phyloP scores from a whole-genome alignment of 1,140 invertebrate species.

The Hormaphis cornu region DNA sequence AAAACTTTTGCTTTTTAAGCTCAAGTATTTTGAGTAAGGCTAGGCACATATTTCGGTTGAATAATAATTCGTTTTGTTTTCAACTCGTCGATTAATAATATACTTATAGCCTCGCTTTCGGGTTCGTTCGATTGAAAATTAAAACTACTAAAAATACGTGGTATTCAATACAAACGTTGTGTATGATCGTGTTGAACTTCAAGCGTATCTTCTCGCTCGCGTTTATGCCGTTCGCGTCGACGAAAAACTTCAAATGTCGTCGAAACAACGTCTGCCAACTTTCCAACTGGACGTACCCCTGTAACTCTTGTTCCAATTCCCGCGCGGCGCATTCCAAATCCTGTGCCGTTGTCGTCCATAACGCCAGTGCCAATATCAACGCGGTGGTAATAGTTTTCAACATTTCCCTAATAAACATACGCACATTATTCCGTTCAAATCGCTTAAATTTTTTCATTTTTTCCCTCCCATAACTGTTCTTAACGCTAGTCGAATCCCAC shows the following conservation, averaged over 20 bases:
- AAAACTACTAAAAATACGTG: neutral
- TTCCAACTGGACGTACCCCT: neutral
- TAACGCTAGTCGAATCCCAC: too few relatives aligned
- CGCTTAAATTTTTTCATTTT: too few relatives aligned
- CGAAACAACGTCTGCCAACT: slow-evolving; percentile 1
- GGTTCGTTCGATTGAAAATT: too few relatives aligned
- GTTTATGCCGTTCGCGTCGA: neutral
- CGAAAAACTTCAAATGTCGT: slow-evolving; percentile 7
- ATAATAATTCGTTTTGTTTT: too few relatives aligned
- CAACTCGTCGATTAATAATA: too few relatives aligned
- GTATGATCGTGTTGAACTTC: slow-evolving; percentile 5
- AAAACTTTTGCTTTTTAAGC: too few relatives aligned
- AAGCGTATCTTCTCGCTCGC: neutral
- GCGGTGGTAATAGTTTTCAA: neutral
- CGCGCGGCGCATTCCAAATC: neutral
- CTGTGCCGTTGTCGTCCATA: neutral
- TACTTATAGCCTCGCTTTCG: too few relatives aligned
- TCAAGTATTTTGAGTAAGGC: too few relatives aligned
- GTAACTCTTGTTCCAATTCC: neutral
- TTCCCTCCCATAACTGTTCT: too few relatives aligned
- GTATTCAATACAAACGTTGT: neutral
- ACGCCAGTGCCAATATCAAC: neutral
- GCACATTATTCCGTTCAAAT: too few relatives aligned
- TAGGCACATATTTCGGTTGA: too few relatives aligned
- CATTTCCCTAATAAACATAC: neutral